These are phyloP conservation scores for Halcyon malimbica DNA, from an alignment of 2,113 vertebrate species.

Conservation along the genomic window DNA sequence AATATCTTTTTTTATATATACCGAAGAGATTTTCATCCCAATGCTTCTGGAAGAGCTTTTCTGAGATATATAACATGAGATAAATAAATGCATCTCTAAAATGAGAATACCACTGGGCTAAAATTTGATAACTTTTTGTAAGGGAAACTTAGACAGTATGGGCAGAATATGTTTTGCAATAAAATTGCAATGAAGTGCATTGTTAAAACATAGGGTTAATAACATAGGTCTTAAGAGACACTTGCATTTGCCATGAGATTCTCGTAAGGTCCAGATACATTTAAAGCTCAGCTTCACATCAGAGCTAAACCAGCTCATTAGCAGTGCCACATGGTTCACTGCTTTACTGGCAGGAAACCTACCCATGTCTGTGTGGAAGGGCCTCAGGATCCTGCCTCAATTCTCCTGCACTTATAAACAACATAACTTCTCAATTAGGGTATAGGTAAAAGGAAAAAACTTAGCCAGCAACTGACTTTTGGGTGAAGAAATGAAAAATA, in stretches of 20 bases:
- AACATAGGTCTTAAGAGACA: not conserved
- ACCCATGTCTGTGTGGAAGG: accelerated
- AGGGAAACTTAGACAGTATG: not conserved
- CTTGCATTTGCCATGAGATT: not conserved
- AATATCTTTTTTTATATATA: not conserved
- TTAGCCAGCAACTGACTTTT: not conserved
- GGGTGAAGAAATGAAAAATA: not conserved
- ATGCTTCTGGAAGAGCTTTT: not conserved
- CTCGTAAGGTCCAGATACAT: not conserved
- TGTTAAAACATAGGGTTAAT: not conserved
- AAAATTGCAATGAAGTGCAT: not conserved
- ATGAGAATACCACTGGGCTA: not conserved
- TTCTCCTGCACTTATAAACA: not conserved
- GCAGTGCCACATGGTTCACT: not conserved
- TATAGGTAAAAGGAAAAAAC: not conserved
- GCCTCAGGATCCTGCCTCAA: not conserved
- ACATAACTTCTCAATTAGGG: not conserved
- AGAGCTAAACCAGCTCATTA: not conserved
- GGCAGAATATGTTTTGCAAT: not conserved
- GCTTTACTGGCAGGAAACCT: accelerated
- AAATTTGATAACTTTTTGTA: not conserved
- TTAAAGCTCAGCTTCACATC: not conserved
- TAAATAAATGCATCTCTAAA: not conserved
- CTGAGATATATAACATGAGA: not conserved
- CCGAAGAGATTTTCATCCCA: not conserved